Evolutionary conservation across 2,797 vertebrate genomes (phyloP), one percentile per base, ranked within the genome.

Genomic region (Vespertilio murinus): DNA sequence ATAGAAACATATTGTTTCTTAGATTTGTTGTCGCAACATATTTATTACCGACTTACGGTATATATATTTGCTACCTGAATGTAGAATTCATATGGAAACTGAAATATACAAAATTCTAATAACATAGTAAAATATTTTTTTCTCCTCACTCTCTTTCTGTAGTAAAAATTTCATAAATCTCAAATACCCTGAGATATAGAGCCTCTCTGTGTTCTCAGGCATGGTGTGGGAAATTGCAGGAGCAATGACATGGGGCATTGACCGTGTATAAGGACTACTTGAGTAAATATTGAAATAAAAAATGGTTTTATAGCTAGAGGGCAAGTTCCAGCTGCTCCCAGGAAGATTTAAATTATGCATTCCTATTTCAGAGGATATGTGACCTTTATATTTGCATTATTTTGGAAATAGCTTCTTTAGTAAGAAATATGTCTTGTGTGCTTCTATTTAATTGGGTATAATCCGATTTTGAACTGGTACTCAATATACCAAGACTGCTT

Each of bases 221-320:
- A 54, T 25, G 4, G 1, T 35, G 1, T 90, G 52, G 28, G 1
- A 8, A 61, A 38, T 74, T 61, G 91, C 38, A 22, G 30, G 16
- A 1, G 4, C 33, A 14, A 70, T 69, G 73, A 71, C 86, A 38
- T 80, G 67, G 30, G n/a, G n/a, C 35, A 64, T 67, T 82, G 65
- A 42, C n/a, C 5, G 69, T 38, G 56, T 90, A 49, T 87, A 90
- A 70, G 79, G 49, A 90, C 65, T 38, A 61, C 14, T 59, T 71
- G 56, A 54, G 20, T 89, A 85, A 94, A 88, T 79, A 80, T 52
- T 88, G 85, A 38, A 92, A 82, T 73, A 17, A 77, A 93, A 64
- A 38, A 87, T 69, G 9, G 92, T 87, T 87, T 40, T 73, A 67
- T 86, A 84, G 78, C 64, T 49, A 54, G 73, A 89, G 65, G 42